Evolutionary conservation across 2,113 vertebrate species (phyloP).

Genomic region (Casuarius casuarius): DNA sequence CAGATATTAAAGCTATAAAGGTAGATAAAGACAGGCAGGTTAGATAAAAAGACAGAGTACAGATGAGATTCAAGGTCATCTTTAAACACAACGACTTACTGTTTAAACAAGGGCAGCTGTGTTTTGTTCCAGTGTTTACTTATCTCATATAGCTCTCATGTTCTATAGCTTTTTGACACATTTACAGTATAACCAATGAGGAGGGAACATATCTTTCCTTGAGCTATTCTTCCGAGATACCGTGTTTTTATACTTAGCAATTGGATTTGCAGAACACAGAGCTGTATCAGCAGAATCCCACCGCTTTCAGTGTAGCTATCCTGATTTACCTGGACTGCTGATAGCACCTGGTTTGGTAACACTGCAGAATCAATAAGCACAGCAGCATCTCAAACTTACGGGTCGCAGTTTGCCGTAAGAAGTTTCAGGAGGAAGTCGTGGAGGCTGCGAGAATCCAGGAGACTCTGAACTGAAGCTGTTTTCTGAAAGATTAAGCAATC

Average conservation of each 20-base stretch:
- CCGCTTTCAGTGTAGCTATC: not conserved
- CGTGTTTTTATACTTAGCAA: accelerated
- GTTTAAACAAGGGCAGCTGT: not conserved
- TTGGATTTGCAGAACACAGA: not conserved
- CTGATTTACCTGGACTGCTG: too few relatives aligned
- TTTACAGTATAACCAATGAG: not conserved
- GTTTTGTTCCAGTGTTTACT: not conserved
- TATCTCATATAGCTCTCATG: not conserved
- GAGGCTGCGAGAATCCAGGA: constrained; percentile 85
- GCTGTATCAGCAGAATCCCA: not conserved
- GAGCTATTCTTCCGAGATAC: accelerated
- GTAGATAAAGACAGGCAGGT: not conserved
- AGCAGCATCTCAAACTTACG: constrained; percentile 75
- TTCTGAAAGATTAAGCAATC: constrained; percentile 76
- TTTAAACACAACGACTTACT: not conserved
- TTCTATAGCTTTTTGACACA: not conserved
- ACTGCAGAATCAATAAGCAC: not conserved
- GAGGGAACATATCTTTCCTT: not conserved
- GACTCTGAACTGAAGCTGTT: constrained; percentile 86
- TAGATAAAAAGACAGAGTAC: not conserved
- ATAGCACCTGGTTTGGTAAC: not conserved
- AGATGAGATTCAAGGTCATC: not conserved
- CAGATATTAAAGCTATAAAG: not conserved
- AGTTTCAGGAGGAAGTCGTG: constrained; percentile 83
- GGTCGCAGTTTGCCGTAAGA: constrained; percentile 92